Evolutionary conservation across 2,797 vertebrate species (phyloP), one percentile per base, ranked within the genome.

Genomic region (Trachurus trachurus): DNA sequence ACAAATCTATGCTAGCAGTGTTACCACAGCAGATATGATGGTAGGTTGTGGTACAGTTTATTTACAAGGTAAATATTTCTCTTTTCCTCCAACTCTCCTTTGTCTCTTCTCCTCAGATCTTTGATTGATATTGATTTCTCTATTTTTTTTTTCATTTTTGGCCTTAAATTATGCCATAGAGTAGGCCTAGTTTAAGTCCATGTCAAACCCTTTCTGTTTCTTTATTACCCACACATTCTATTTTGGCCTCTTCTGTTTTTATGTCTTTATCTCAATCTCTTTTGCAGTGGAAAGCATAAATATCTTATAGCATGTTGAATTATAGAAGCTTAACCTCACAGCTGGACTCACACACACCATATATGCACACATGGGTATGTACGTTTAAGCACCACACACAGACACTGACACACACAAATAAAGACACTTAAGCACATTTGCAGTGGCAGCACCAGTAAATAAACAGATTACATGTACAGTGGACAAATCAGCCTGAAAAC

Each of bases 401-500:
- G 34, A 37, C 34, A 37, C 34, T 9, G 34, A 37, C 34, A 34
- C 19, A 49, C 17, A 31, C 22, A 59, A 5, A 5, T n/a, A 56
- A 4, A 64, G 34, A 53, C 54, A 70, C 15, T 50, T 0, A 29
- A 16, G 44, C 21, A 29, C 31, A 68, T 62, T 58, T 74, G 50
- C 37, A 34, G 60, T 45, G 52, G 66, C 74, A 61, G 71, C 61
- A 63, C 26, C 61, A 73, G 73, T 78, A 58, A 71, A 75, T 78
- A 58, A 71, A 77, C 76, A 62, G 71, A 83, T 76, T 80, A 61
- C 37, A 70, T 81, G 68, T 29, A 29, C 39, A 66, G 57, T 44
- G 34, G 59, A 66, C 60, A 77, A 84, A 83, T 71, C 80, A 70
- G 31, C 71, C 44, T 66, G 31, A n/a, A 70, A 75, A 71, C 16